phyloP scores from a whole-genome alignment of 2,888 invertebrate genomes.

The Chouioia cunea region DNA sequence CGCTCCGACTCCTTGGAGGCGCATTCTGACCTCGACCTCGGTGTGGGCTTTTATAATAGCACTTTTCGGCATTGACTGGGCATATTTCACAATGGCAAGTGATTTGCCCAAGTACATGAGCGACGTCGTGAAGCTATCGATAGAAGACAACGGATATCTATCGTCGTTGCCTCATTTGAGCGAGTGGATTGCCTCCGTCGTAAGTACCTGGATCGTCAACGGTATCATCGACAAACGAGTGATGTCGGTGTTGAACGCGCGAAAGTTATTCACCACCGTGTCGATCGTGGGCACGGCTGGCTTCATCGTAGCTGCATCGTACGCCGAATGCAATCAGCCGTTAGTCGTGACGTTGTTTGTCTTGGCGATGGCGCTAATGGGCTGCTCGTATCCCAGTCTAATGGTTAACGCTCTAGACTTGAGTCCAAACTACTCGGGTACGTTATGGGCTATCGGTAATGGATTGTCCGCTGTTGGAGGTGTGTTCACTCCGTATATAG shows the following conservation, averaged over 20 bases:
- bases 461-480: conserved; percentile 81
- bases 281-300: conserved; percentile 68
- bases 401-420: conserved; percentile 69
- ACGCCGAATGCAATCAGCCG: conserved; percentile 67
- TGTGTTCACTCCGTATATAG: conserved; percentile 77
- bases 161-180: conserved; percentile 68
- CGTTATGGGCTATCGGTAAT: conserved; percentile 68
- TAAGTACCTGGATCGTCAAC: conserved; percentile 66
- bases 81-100: conserved; percentile 63
- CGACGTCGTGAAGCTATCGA: conserved; percentile 65
- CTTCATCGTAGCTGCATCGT: conserved; percentile 64
- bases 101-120: conserved; percentile 68
- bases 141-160: conserved; percentile 66
- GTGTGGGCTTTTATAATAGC: conserved; percentile 80
- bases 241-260: conserved; percentile 64
- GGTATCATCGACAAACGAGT: conserved; percentile 61
- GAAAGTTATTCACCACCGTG: conserved; percentile 69
- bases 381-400: conserved; percentile 69
- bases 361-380: conserved; percentile 68
- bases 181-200: conserved; percentile 66
- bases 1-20: conserved; percentile 58
- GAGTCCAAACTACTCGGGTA: conserved; percentile 69
- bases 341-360: conserved; percentile 67
- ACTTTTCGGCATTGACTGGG: conserved; percentile 67
- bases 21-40: conserved; percentile 72